Evolutionary conservation across 2,888 invertebrate species (phyloP), one percentile per base, ranked within the genome.

Genomic region (Zeuzera pyrina): DNA sequence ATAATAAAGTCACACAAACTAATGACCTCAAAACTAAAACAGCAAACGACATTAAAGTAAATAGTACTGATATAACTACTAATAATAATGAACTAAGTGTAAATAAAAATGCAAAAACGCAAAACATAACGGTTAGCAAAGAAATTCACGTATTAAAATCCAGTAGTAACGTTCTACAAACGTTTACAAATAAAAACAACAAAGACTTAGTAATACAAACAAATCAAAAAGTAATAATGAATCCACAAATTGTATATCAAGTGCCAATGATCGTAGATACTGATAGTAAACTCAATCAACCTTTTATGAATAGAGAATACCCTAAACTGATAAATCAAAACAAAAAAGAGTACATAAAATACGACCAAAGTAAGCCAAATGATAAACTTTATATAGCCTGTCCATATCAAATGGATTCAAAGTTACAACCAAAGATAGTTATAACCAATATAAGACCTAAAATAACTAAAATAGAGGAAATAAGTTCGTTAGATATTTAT

Each of bases 401-500:
- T 31, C 71, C 76, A 2, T 73, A 72, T 38, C 76, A 76, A 57
- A 63, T 71, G 54, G 78, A 79, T 36, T 48, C 70, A 1, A 79
- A 71, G 36, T 37, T 65, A 13, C 67, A 71, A 43, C 71, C 78
- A 24, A 78, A 79, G 47, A 67, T 77, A 39, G 63, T 78, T 3
- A 71, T 78, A 38, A 66, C 74, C 25, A 78, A 74, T 29, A 47
- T 74, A 36, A 56, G 64, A 34, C 57, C 68, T 14, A 73, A 69
- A 49, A 42, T 57, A 31, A 34, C 53, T 8, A 66, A 63, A 48
- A 19, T 52, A 22, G 77, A 83, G 10, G 77, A 76, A 47, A 34
- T 78, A 1, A 84, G 84, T 44, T 59, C 79, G 10, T 56, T 87
- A 46, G 87, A 87, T 47, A 47, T 85, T 26, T 87, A 87, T 33